Base-by-base conservation (phyloP, 2,113 vertebrate species). In the Neofelis nebulosa region DNA sequence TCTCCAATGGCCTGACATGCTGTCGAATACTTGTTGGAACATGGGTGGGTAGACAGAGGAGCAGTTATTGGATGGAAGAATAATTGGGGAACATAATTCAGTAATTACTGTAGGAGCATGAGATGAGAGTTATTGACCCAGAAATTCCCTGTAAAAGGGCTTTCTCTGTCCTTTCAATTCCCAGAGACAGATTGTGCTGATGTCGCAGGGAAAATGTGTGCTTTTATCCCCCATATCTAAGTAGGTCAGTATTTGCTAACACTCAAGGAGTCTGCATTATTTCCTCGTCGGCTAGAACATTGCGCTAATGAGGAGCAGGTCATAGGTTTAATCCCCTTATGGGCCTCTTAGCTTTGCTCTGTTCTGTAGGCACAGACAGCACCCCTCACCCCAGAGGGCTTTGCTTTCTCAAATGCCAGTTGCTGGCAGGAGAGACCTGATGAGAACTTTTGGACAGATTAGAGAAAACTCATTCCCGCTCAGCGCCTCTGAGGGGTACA, bases 211-310 rank as follows among this genome's bases (percentile, higher is more conserved):
- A 91, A 93, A 96, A 84, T 95, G 94, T 95, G 92, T 48, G 94
- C 97, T 83, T 97, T 96, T 86, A 78, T 91, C 86, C 89, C 87
- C 52, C 86, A 66, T 97, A 95, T 98, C 95, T 98, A 98, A 97
- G 94, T 98, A 97, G 98, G 98, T 98, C 98, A 98, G 97, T 92
- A 94, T 98, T 98, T 97, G 97, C 96, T 98, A 95, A 97, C 97
- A 97, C 96, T 95, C 91, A 97, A 94, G 96, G 92, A 98, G 94
- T 74, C 97, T 94, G 95, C 88, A 76, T 95, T 97, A 94, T 94
- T 97, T 98, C 96, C 76, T 95, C 52, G 92, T 78, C 61, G 33
- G 92, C 92, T 91, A 84, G 92, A 92, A 90, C 94, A 95, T 21
- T 87, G 96, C 86, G 71, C 95, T 98, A 97, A 98, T 96, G 97